Base-by-base conservation (phyloP, 2,888 invertebrate species). In the Sarcophaga rosellei region DNA sequence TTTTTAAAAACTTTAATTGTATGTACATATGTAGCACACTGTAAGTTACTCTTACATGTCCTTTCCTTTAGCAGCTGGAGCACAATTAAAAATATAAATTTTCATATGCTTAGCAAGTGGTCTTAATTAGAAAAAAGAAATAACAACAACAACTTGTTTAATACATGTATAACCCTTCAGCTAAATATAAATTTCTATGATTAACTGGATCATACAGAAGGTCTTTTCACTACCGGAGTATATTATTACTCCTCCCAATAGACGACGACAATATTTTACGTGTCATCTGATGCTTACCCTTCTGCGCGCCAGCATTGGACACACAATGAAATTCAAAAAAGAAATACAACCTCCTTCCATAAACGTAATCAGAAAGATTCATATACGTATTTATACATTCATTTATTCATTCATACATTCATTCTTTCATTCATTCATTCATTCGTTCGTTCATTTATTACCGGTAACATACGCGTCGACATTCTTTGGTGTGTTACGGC, bases 401-500 rank as follows among this genome's bases (percentile, higher is more conserved):
- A 35, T 35, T 35, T 35, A 35, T 35, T 35, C 35, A 35, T 35
- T 8, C 35, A 10, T 35, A 2, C 35, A 2, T 35, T 35, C 35
- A 35, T 25, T 5, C 25, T 0, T 35, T 35, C 35, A 1, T 53
- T 21, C 8, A 53, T 69, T 45, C 1, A 21, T 61, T 61, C 61
- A 61, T n/a, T 69, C 47, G 17, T 78, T 4, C 47, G 62, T 61
- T 77, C 66, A 81, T 78, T 72, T 45, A 45, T 79, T 80, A 82
- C 79, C 87, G 84, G 86, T 86, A 86, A 86, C 86, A 86, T 86
- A 86, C 84, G 86, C 84, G 86, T 84, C 86, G 88, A 88, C 87
- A 88, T 88, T 88, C 88, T 85, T 88, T 85, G 81, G 86, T 86
- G 89, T 90, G 89, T 91, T 91, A 90, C 89, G 90, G 89, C 89